These are phyloP conservation scores for Poeciliopsis infans DNA, from an alignment of 2,797 vertebrate genomes.

Conservation along the genomic window DNA sequence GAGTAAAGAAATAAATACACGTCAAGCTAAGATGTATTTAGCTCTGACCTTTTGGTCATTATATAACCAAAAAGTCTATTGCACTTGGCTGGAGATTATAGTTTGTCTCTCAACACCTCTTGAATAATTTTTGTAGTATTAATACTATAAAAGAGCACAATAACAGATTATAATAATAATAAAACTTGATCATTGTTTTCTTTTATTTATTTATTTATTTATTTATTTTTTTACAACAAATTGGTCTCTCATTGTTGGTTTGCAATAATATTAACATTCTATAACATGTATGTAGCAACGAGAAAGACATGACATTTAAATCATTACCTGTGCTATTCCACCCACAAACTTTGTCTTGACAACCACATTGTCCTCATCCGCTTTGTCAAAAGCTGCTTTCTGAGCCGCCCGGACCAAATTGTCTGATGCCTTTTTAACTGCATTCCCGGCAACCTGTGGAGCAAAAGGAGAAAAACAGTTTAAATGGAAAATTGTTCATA, in stretches of 20 bases:
- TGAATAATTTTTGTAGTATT: background rate
- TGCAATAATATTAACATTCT: background rate
- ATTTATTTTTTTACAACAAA: background rate
- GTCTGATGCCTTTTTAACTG: slow-evolving; percentile 96
- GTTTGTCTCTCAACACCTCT: background rate
- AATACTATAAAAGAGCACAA: background rate
- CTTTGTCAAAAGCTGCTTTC: slow-evolving; percentile 95
- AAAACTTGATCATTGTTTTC: background rate
- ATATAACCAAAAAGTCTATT: background rate
- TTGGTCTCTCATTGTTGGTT: too few species aligned
- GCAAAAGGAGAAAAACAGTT: slow-evolving; percentile 8
- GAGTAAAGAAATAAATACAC: background rate
- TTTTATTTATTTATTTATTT: too few species aligned
- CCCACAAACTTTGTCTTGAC: slow-evolving; percentile 98
- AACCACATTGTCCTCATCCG: slow-evolving; percentile 92
- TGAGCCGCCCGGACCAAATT: slow-evolving; percentile 95
- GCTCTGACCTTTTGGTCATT: background rate
- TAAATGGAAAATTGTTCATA: background rate
- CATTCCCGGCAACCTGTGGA: slow-evolving; percentile 93
- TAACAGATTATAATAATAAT: background rate
- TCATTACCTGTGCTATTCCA: slow-evolving; percentile 95
- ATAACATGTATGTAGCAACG: background rate
- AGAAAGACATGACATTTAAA: background rate
- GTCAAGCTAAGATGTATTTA: too few species aligned
- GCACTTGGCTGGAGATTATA: background rate